Base-by-base conservation (phyloP, 2,797 vertebrate species). In the Bradypodion ventrale region DNA sequence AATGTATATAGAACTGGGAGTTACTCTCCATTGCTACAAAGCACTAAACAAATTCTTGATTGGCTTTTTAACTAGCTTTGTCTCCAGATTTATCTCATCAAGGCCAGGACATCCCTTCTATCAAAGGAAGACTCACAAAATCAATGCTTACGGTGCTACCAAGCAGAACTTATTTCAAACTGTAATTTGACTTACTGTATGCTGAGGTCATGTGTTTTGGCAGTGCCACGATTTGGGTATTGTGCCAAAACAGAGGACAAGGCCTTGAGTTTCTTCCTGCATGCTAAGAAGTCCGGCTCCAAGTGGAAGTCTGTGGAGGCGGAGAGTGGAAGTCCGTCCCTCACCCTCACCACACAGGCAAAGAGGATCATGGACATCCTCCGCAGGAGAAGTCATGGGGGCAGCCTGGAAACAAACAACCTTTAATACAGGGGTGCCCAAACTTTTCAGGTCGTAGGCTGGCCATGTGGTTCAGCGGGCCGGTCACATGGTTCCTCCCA, bases 311-410 rank as follows among this genome's bases (percentile, higher is more conserved):
- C 98, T 10, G 98, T 98, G 93, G 98, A 99, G 82, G 98, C 98
- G 1, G 98, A 99, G 90, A 99, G 97, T 40, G 98, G 98, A 91
- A 99, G 97, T 85, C 98, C 98, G 92, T 99, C 98, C 96, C 97
- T 97, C 95, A 98, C 96, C 93, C 98, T 95, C 89, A 98, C 98
- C 93, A 99, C 97, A 0, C 98, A 98, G 90, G 98, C 97, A 87
- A 98, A 99, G 89, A 98, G 94, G 97, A 99, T 99, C 98, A 98
- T 95, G 96, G 98, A 97, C 97, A 98, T 99, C 94, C 95, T 98
- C 96, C 93, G 46, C 92, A 37, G 82, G 86, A 92, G 95, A 87
- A 96, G 89, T 96, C 96, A 95, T 97, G 96, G 95, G 96, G 94
- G 95, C 94, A 95, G 91, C 91, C 98, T 98, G 91, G n/a, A 87